Conservation (phyloP, 2,888 invertebrate genomes). For the Sinhomidia bicolor region DNA sequence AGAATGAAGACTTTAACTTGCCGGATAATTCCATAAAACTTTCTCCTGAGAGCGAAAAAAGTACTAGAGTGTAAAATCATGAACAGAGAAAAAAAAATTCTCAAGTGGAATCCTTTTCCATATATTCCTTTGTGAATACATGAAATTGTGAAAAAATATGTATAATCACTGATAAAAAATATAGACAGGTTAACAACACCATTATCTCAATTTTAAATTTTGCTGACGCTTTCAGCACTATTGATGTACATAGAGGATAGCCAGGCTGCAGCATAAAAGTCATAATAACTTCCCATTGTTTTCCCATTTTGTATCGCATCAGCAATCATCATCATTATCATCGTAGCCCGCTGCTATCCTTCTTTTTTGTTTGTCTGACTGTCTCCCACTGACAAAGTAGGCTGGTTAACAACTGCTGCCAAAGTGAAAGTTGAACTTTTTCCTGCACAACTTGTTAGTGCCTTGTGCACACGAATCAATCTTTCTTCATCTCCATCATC, state of each 20-base stretch:
- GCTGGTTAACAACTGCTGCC: not conserved
- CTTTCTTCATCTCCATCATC: not conserved
- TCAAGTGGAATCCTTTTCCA: too few species aligned
- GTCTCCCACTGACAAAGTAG: not conserved
- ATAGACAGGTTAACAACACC: not conserved
- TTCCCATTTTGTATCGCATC: too few species aligned
- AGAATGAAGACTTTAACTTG: not conserved
- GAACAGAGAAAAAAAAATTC: not conserved
- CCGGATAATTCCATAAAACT: constrained; percentile 22
- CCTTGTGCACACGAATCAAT: constrained; percentile 22
- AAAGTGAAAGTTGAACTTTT: constrained; percentile 28
- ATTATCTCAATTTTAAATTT: not conserved
- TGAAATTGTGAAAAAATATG: too few species aligned
- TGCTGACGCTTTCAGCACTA: not conserved
- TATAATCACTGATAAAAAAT: too few species aligned
- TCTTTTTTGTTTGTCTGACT: not conserved
- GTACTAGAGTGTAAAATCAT: not conserved
- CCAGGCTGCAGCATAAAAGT: not conserved
- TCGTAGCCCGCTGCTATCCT: not conserved
- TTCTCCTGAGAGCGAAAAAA: not conserved
- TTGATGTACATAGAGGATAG: too few species aligned
- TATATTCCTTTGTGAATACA: too few species aligned
- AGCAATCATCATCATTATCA: not conserved
- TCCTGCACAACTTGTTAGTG: not conserved
- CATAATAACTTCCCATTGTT: not conserved